Percentiles rank a stretch among this genome's conserved stretches.
Conservation (phyloP, 2,797 vertebrate species). For the Staurois parvus region DNA sequence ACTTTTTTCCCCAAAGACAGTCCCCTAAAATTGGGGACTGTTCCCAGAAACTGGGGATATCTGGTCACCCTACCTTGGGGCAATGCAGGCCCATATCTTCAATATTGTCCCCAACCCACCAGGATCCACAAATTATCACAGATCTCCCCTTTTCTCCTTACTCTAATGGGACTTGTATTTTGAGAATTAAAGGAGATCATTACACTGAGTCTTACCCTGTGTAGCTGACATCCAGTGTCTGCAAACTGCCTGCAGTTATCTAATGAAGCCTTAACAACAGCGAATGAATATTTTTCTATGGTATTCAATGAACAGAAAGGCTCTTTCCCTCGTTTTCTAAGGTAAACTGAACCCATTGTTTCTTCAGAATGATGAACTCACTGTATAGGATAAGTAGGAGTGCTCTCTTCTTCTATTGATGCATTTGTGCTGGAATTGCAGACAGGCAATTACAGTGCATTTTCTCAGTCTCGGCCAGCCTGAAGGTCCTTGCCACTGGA, state of each 20-base stretch:
- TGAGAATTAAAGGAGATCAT: background rate
- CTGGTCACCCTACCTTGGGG: no score
- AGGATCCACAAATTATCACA: no score
- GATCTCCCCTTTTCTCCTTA: no score
- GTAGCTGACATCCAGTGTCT: background rate
- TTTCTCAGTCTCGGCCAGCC: constrained; percentile 33
- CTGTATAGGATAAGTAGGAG: constrained; percentile 3
- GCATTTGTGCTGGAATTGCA: constrained; percentile 22
- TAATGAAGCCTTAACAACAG: background rate
- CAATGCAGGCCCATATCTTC: no score
- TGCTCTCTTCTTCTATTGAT: constrained; percentile 21
- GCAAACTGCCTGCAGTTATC: background rate
- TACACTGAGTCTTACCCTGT: background rate
- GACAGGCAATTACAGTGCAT: constrained; percentile 35
- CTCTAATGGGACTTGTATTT: background rate
- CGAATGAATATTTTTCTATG: background rate
- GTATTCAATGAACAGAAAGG: background rate
- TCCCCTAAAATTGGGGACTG: no score
- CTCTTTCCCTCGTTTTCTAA: constrained; percentile 1
- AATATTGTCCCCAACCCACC: no score
- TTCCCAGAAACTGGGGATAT: no score
- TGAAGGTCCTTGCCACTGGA: constrained; percentile 28
- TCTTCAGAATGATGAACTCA: constrained; percentile 10
- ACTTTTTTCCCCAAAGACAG: no score
- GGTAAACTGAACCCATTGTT: constrained; percentile 21